These are phyloP conservation scores for Molanna angustata DNA, from an alignment of 2,888 invertebrate genomes.

Conservation along the genomic window DNA sequence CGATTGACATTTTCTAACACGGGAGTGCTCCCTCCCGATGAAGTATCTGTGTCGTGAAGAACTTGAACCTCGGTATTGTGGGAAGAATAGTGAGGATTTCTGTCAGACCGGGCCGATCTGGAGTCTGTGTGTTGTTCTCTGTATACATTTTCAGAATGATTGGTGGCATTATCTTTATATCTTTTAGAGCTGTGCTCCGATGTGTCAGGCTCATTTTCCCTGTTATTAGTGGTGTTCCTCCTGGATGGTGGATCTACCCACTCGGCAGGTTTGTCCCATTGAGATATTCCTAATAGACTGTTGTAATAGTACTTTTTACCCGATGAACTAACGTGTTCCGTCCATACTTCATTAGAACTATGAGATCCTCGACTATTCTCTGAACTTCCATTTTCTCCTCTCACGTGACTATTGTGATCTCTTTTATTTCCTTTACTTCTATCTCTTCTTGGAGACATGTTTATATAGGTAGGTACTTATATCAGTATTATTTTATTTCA, in stretches of 20 bases:
- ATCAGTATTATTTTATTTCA: not conserved
- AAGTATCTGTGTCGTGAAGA: constrained; percentile 27
- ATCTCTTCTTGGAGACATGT: constrained; percentile 29
- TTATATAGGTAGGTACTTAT: too few species aligned
- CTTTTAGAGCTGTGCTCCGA: constrained; percentile 17
- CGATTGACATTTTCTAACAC: constrained; percentile 18
- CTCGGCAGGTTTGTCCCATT: constrained; percentile 30
- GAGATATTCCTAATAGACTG: constrained; percentile 29
- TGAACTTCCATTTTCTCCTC: constrained; percentile 26
- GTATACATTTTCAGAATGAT: constrained; percentile 20
- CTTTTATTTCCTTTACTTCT: constrained; percentile 22
- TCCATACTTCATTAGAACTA: constrained; percentile 30
- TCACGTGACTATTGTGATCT: constrained; percentile 18
- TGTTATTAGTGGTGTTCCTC: constrained; percentile 1
- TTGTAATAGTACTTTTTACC: constrained; percentile 32
- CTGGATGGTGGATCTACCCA: constrained; percentile 26
- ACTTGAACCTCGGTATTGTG: constrained; percentile 25
- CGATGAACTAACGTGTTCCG: constrained; percentile 30
- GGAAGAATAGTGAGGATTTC: constrained; percentile 21
- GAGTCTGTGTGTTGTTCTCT: constrained; percentile 22
- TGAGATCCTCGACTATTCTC: constrained; percentile 23
- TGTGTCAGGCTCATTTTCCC: constrained; percentile 18
- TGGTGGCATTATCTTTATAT: constrained; percentile 19
- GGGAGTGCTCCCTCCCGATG: constrained; percentile 29
- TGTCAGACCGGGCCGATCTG: constrained; percentile 5